Percentiles rank a stretch among this genome's conserved stretches.
Conservation (phyloP, 2,888 invertebrate species). For the Trisateles emortualis region DNA sequence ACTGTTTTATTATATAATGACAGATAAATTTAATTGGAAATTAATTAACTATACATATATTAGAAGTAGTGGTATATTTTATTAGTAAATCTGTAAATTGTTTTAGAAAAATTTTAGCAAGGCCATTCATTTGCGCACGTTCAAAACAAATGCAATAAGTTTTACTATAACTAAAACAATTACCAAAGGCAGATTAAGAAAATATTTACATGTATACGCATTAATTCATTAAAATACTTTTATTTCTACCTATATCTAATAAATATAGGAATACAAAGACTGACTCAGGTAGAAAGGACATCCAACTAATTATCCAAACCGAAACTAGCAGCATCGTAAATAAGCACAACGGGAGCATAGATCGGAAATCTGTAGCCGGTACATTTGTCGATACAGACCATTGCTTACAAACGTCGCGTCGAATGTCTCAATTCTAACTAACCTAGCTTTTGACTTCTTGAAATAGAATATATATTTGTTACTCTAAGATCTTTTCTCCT, state of each 20-base stretch:
- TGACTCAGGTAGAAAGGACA: slow-evolving; percentile 10
- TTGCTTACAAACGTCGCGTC: slow-evolving; percentile 42
- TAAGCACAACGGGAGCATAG: slow-evolving; percentile 15
- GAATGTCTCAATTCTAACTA: slow-evolving; percentile 49
- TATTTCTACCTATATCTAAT: too few species aligned
- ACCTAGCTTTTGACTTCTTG: slow-evolving; percentile 14
- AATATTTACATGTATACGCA: too few species aligned
- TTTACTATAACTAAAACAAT: too few species aligned
- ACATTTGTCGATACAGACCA: slow-evolving; percentile 43
- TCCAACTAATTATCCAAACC: slow-evolving; percentile 5
- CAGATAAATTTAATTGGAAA: slow-evolving; percentile 38
- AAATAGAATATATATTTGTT: slow-evolving; percentile 2
- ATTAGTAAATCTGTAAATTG: too few species aligned
- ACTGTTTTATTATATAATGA: slow-evolving; percentile 40
- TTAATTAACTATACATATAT: slow-evolving; percentile 36
- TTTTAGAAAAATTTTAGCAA: too few species aligned
- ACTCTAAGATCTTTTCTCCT: background rate
- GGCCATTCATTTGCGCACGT: too few species aligned
- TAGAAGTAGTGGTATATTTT: too few species aligned
- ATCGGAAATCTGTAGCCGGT: slow-evolving; percentile 25
- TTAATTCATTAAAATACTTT: too few species aligned
- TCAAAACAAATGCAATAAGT: too few species aligned
- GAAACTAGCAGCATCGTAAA: slow-evolving; percentile 12
- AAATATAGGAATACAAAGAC: too few species aligned
- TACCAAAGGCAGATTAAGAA: too few species aligned